Evolutionary conservation across 2,888 invertebrate species (phyloP).

Genomic region (Gymnosoma rotundatum): DNA sequence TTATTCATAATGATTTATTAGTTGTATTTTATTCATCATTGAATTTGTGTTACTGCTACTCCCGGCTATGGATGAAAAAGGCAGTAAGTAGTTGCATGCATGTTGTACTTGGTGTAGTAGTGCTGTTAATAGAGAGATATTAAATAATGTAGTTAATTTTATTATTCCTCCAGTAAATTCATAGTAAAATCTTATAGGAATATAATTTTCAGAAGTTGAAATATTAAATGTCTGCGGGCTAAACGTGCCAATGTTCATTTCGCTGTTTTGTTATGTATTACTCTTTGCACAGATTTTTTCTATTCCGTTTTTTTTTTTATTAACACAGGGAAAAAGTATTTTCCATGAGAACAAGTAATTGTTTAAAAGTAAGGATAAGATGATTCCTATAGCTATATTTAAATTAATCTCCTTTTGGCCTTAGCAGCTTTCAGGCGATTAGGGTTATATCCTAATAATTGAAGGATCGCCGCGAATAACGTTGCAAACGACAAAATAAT

Average conservation of each 20-base stretch:
- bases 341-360: not conserved
- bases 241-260: slow-evolving; percentile 63
- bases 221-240: slow-evolving; percentile 69
- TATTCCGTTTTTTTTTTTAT: not conserved
- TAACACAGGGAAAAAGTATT: not conserved
- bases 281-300: slow-evolving; percentile 35
- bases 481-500: too few relatives aligned
- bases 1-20: slow-evolving; percentile 63
- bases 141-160: slow-evolving; percentile 47
- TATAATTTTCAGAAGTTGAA: slow-evolving; percentile 58
- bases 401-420: too few relatives aligned
- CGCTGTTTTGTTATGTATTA: not conserved
- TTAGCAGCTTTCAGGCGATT: too few relatives aligned
- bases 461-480: too few relatives aligned
- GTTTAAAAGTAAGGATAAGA: too few relatives aligned
- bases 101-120: not conserved
- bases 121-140: slow-evolving; percentile 13
- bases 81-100: not conserved
- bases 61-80: not conserved
- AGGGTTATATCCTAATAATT: too few relatives aligned
- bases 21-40: slow-evolving; percentile 59
- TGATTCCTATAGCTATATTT: too few relatives aligned
- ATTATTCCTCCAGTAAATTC: slow-evolving; percentile 53
- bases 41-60: slow-evolving; percentile 25
- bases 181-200: slow-evolving; percentile 60